Evolutionary conservation across 2,888 invertebrate genomes (phyloP).

Genomic region (Kryphioiulus occultus): DNA sequence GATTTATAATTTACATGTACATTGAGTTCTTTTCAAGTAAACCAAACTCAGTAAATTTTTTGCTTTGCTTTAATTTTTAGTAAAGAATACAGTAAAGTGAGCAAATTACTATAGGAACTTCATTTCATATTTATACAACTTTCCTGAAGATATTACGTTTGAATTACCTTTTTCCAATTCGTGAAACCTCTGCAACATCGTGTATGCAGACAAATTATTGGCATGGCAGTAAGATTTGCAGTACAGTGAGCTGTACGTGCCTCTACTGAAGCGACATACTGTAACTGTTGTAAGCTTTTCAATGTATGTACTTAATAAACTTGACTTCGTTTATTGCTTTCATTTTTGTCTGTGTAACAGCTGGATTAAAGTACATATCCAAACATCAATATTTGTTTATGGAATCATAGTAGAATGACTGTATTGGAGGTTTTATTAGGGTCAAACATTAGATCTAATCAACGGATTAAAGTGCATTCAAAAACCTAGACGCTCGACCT

Average conservation of each 20-base stretch:
- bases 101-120: neutral
- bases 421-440: too few relatives aligned
- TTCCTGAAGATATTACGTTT: neutral
- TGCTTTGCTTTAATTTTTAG: neutral
- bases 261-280: neutral
- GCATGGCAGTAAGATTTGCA: neutral
- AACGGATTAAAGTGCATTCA: too few relatives aligned
- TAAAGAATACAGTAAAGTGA: neutral
- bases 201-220: neutral
- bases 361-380: too few relatives aligned
- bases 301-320: constrained; percentile 13
- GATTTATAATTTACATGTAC: neutral
- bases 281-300: constrained; percentile 24
- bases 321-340: constrained; percentile 3
- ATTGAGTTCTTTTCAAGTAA: neutral
- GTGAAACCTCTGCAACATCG: neutral
- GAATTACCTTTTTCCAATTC: neutral
- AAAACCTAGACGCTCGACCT: too few relatives aligned
- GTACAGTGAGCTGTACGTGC: neutral
- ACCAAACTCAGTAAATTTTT: neutral
- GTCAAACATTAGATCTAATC: too few relatives aligned
- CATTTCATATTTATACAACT: neutral
- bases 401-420: too few relatives aligned
- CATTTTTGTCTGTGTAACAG: too few relatives aligned
- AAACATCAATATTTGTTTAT: too few relatives aligned